Base-by-base conservation (phyloP, 2,113 vertebrate species). In the Trogon surrucura region DNA sequence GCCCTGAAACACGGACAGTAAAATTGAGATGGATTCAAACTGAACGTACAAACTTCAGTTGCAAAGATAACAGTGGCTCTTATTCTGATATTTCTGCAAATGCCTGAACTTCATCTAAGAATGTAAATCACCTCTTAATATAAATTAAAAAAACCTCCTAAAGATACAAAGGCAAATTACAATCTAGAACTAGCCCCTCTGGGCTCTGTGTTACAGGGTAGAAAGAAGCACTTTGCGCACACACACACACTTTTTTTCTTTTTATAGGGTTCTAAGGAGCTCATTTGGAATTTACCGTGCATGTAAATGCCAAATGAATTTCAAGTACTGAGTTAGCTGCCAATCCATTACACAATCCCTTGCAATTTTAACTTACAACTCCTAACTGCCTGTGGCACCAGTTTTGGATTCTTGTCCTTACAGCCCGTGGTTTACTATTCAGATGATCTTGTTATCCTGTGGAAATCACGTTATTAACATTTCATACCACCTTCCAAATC, bases 251-350 rank as follows among this genome's bases (percentile, higher is more conserved):
- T 62, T 58, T 70, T 75, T n/a, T 34, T 34, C 65, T 84, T 91
- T 93, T 96, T 85, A 91, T 48, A 85, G 56, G 57, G 85, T 95
- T 94, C 82, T 93, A n/a, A 90, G 88, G 85, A 96, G 88, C 95
- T 93, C 88, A 29, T 96, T 92, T 91, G 95, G 93, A 96, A 92
- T 96, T 95, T 97, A 96, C 92, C 2, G 45, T 92, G 93, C 96
- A 95, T 91, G 91, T 93, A 96, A 96, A 95, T 85, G 85, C 90
- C 85, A 93, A 77, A 90, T 88, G 93, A 96, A 94, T 85, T 93
- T 71, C 95, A 93, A 91, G 90, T 45, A 36, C 67, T 86, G 85
- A 0, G 0, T 94, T 91, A 86, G 75, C 80, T 91, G 92, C 93
- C 90, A 94, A 92, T 78, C 89, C 88, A 92, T 93, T 93, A 88